Base-by-base conservation (phyloP, 1,140 invertebrate species). In the Parasteatoda tepidariorum region DNA sequence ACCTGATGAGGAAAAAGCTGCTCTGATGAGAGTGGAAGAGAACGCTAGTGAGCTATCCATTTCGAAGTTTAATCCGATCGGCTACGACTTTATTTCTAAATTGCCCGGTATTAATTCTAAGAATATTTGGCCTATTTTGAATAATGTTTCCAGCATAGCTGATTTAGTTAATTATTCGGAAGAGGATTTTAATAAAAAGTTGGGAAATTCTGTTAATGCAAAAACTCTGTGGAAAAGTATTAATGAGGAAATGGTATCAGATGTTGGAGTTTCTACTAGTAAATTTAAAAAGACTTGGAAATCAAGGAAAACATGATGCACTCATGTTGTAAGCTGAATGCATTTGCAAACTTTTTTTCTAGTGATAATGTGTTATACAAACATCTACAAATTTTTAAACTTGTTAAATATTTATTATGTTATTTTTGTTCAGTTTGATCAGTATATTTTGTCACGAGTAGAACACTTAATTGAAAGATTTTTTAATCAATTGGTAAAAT, bases 71-170 rank as follows among this genome's bases (percentile, higher is more conserved):
- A 96, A 96, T 89, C 90, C 92, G 28, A 89, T 90, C 66, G 92
- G 81, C 28, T 87, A 92, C 90, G 96, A 98, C 90, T 96, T 99
- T 88, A 89, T 98, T 26, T 91, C 94, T 13, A 96, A 96, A 89
- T 90, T 99, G 86, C 97, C 97, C 0, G 97, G 97, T 5, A 92
- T 98, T 4, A 94, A 93, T 86, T 93, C 94, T 0, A 96, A 96
- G 89, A 98, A 98, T 89, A 92, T 97, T 6, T 91, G 92, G 71
- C 86, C 88, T 0, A 89, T 98, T 75, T 91, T 98, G 89, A 94
- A 95, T 84, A 93, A 93, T 88, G 94, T 89, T 15, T 76, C 87
- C 5, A 87, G 88, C 78, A 74, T 95, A 2, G 88, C 92, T 84
- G 94, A 93, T 38, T 89, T 99, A 68, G 92, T 88, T 55, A 86